Conservation (phyloP, 2,888 invertebrate species). For the Lamellibrachia columna region DNA sequence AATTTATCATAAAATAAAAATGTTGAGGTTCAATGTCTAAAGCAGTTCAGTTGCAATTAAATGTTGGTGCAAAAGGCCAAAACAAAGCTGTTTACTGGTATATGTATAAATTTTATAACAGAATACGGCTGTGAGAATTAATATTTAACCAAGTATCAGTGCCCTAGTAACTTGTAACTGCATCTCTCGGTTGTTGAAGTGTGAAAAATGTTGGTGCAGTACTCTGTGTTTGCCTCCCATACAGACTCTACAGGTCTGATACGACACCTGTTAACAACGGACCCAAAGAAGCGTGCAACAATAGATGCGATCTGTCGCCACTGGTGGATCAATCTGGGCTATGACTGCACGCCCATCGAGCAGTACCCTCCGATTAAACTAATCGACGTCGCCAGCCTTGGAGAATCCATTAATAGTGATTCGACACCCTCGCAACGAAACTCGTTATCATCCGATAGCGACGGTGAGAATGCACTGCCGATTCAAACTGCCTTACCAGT, state of each 20-base stretch:
- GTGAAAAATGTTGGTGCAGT: not conserved
- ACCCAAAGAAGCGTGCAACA: constrained; percentile 86
- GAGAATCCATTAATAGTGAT: constrained; percentile 18
- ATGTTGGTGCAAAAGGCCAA: too few relatives aligned
- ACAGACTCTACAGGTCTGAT: constrained; percentile 92
- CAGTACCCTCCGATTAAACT: constrained; percentile 25
- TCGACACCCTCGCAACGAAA: constrained; percentile 25
- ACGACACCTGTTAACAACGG: constrained; percentile 92
- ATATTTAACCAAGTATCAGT: not conserved
- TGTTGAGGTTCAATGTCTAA: too few relatives aligned
- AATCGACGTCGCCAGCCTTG: constrained; percentile 20
- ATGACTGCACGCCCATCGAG: constrained; percentile 50
- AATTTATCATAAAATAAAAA: too few relatives aligned
- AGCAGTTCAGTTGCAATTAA: too few relatives aligned
- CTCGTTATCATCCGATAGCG: constrained; percentile 33
- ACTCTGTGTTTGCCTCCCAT: constrained; percentile 43
- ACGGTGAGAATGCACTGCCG: constrained; percentile 24
- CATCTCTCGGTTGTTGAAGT: not conserved
- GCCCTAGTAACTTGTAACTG: not conserved
- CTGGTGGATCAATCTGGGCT: constrained; percentile 88
- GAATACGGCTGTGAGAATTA: not conserved
- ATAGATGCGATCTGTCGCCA: constrained; percentile 94
- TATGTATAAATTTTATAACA: not conserved
- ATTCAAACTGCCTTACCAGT: not conserved
- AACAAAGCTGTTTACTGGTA: too few relatives aligned